Conservation (phyloP, 2,888 invertebrate species). For the Tenthredo scrophulariae region DNA sequence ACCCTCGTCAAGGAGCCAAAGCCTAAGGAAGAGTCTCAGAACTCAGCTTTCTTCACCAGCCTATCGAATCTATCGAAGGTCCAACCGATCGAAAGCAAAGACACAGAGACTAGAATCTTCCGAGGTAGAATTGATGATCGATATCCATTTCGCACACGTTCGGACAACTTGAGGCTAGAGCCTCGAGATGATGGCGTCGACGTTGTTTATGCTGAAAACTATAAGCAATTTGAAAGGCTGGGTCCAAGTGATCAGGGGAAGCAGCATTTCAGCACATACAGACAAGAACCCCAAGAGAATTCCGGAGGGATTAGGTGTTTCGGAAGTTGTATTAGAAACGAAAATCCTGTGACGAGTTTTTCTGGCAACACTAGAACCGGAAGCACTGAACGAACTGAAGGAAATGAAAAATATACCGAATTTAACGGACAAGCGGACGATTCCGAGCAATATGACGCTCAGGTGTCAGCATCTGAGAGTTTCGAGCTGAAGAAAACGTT, state of each 20-base stretch:
- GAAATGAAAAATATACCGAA: slow-evolving; percentile 16
- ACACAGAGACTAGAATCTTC: neutral
- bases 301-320: slow-evolving; percentile 22
- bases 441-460: slow-evolving; percentile 3
- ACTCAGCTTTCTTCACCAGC: neutral
- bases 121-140: neutral
- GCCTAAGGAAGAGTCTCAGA: slow-evolving; percentile 53
- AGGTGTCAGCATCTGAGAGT: slow-evolving; percentile 53
- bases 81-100: neutral
- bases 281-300: neutral
- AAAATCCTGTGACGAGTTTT: slow-evolving; percentile 11
- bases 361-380: neutral
- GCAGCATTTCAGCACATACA: neutral
- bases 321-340: slow-evolving; percentile 43
- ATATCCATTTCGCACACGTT: neutral
- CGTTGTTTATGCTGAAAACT: slow-evolving; percentile 27
- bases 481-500: slow-evolving; percentile 53
- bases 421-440: neutral
- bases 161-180: neutral
- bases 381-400: neutral
- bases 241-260: neutral
- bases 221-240: neutral
- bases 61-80: slow-evolving; percentile 3
- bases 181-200: slow-evolving; percentile 15
- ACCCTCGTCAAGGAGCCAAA: slow-evolving; percentile 71